Evolutionary conservation across 2,797 vertebrate species (phyloP), one percentile per base, ranked within the genome.

Genomic region (Choloepus didactylus): DNA sequence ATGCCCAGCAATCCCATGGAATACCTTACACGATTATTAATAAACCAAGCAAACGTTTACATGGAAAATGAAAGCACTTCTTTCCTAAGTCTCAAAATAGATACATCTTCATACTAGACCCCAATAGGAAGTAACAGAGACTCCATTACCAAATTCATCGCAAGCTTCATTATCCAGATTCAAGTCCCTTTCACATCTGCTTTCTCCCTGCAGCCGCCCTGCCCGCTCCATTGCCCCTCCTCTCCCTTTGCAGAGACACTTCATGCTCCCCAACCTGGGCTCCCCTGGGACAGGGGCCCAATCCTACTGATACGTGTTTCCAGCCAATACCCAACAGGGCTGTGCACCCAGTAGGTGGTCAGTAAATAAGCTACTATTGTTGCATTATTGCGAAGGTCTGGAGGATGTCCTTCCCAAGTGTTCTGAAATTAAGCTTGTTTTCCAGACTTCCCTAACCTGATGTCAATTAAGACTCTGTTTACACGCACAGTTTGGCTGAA

Each of bases 401-500:
- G 9, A 14, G 72, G 54, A 88, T 31, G 86, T 21, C 46, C 72
- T 14, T 21, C 18, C 44, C 51, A 7, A 49, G 31, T 0, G 1
- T 14, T 49, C 59, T 35, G 41, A 66, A 51, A 9, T 1, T n/a
- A n/a, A 19, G 66, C 87, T 72, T 8, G n/a, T 59, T 93, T 94
- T 23, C 56, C 87, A 79, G 72, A 62, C n/a, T 51, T 51, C 79
- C 21, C 80, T 80, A 72, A 91, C 80, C 91, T 91, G 89, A 94
- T 93, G 66, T 87, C 93, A 77, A 81, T 94, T 89, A 94, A 89
- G 46, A 35, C 87, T n/a, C 56, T 81, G 69, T 89, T 95, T 85
- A 85, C 51, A 75, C 80, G 62, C 77, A 73, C 44, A 72, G 27
- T 83, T 89, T n/a, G 70, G 84, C 51, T 88, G 41, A 87, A 87